phyloP scores from a whole-genome alignment of 2,113 vertebrate species.

The Smithornis capensis region DNA sequence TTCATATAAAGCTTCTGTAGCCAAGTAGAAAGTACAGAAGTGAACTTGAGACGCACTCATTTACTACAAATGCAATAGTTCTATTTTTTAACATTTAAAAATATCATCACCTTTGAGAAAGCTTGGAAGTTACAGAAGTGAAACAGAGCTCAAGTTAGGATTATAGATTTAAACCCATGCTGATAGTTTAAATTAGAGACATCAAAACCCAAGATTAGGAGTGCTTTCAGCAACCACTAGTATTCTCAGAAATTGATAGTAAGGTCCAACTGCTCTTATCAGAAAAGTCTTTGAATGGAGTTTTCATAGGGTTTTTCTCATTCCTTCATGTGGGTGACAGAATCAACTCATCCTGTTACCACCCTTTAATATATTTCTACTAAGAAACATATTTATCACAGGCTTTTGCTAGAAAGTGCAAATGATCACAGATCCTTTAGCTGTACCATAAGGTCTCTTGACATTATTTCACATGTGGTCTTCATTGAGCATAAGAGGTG shows the following conservation, averaged over 20 bases:
- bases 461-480: neutral
- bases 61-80: neutral
- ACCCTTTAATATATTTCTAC: neutral
- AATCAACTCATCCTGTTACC: neutral
- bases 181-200: neutral
- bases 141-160: neutral
- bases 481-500: neutral
- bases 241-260: neutral
- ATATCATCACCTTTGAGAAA: neutral
- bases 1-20: neutral
- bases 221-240: neutral
- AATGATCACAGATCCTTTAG: neutral
- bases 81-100: neutral
- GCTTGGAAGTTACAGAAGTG: neutral
- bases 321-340: neutral
- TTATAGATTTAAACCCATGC: neutral
- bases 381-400: neutral
- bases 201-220: neutral
- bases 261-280: neutral
- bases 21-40: neutral
- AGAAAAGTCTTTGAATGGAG: neutral
- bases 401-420: neutral
- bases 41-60: neutral
- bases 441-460: fast-evolving
- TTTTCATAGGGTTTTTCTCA: neutral